These are phyloP conservation scores for Drosophila parthenogenetica DNA, from an alignment of 2,888 invertebrate species.

Conservation along the genomic window DNA sequence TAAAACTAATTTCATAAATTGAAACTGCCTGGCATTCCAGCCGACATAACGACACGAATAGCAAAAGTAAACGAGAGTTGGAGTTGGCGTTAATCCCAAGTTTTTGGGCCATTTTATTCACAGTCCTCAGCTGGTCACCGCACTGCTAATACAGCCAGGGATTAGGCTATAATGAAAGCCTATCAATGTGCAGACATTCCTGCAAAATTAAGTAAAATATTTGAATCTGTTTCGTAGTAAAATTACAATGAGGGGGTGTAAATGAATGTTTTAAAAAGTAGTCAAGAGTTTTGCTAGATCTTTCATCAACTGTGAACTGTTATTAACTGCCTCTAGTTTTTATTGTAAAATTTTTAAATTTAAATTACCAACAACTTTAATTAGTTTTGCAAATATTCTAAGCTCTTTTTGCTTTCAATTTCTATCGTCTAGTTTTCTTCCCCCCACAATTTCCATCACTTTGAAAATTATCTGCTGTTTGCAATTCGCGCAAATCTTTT, in stretches of 20 bases:
- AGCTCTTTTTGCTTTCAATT: no score
- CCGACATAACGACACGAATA: background rate
- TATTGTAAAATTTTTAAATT: no score
- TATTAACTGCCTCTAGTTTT: no score
- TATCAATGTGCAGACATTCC: slow-evolving; percentile 1
- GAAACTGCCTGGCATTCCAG: slow-evolving; percentile 42
- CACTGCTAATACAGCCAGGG: slow-evolving; percentile 20
- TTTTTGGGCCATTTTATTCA: slow-evolving; percentile 4
- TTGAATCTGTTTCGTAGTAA: no score
- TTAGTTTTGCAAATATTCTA: no score
- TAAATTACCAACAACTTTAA: no score
- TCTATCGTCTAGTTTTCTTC: no score
- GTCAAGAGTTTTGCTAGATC: no score
- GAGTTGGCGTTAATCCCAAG: slow-evolving; percentile 30
- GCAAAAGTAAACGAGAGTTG: background rate
- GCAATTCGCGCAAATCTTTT: background rate
- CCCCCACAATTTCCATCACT: background rate
- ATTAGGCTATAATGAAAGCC: slow-evolving; percentile 12
- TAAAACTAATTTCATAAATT: slow-evolving; percentile 78
- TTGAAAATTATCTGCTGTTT: background rate
- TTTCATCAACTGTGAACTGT: no score
- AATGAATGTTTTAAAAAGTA: no score
- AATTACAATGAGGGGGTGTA: no score
- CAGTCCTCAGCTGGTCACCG: slow-evolving; percentile 7
- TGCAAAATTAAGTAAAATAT: no score